Evolutionary conservation across 2,113 vertebrate species (phyloP), one percentile per base, ranked within the genome.

Genomic region (Thymallus thymallus): DNA sequence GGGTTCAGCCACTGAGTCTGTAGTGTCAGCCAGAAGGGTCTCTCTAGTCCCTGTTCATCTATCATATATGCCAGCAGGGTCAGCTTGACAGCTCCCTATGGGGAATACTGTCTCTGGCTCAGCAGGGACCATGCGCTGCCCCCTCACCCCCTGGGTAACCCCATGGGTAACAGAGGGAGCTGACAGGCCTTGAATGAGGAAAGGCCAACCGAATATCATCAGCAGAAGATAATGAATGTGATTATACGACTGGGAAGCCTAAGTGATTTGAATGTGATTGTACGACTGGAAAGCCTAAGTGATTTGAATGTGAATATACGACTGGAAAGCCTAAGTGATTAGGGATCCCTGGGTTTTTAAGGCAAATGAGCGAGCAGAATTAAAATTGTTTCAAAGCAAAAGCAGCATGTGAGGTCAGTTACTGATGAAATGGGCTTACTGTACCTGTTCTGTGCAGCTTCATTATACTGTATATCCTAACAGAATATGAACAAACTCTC

Each of bases 31-130:
- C 84, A 82, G 83, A 69, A 78, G 80, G 85, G 83, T 87, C 84
- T 61, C 5, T 30, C 26, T 64, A 65, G 84, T 88, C 88, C 35
- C 84, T 67, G 73, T 68, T 87, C 86, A 86, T 89, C 85, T 83
- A 88, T 88, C 89, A 88, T 68, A 77, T 80, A 84, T 88, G 89
- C 85, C 87, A 87, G 85, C 72, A 76, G 29, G 88, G 89, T 91
- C 89, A 82, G 48, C 0, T 79, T 85, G 88, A 85, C 89, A 85
- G 68, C 41, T 88, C 89, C 89, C 88, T 62, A 41, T 5, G 80
- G 89, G 72, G 20, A 30, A 29, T 71, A 67, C 74, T 74, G 45
- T 62, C 74, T 75, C 83, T 32, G 84, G 83, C 86, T 86, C 84
- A 85, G 81, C 82, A 74, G 86, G 69, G 85, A 84, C 61, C 66